Evolutionary conservation across 2,113 vertebrate species (phyloP), one percentile per base, ranked within the genome.

Genomic region (Halcyon malimbica): DNA sequence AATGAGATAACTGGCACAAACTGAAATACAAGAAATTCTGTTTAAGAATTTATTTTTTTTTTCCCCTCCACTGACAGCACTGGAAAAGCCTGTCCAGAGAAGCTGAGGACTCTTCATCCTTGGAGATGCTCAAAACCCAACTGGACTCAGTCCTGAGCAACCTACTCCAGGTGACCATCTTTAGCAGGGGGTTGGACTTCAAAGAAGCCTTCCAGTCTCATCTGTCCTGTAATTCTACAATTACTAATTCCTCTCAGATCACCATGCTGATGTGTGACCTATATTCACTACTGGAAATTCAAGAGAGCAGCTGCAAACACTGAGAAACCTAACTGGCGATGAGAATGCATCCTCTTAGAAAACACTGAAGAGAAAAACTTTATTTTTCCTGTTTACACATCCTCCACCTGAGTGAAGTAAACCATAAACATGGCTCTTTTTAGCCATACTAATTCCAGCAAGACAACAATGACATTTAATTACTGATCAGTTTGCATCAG

Each of bases 381-480:
- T 7, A 23, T 11, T 59, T 74, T 84, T 93, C 64, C 74, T 59
- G 48, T 57, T 84, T 56, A 79, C 54, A 9, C 33, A 19, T 54
- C 51, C n/a, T 91, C 77, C 35, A 73, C 85, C 63, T 70, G 75
- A 80, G 39, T 20, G 12, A 87, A 70, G 42, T 20, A 62, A 63
- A 76, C 65, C 65, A 91, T 6, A 92, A 97, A 81, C 39, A 54
- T 0, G 17, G 31, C 77, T 80, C 85, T 70, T 81, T 87, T 89
- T 82, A 96, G 73, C 62, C 48, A 74, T 50, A 62, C 75, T 89
- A 94, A 90, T 95, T 94, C 46, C 16, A 25, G 87, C 28, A 91
- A 85, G 81, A 28, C 23, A 62, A 41, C 74, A 91, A 85, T 5
- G 8, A 67, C 60, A 89, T 57, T 82, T 94, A 93, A 96, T 82